These are phyloP conservation scores for Gonatopus flavifemur DNA, from an alignment of 1,140 invertebrate genomes.

Conservation along the genomic window DNA sequence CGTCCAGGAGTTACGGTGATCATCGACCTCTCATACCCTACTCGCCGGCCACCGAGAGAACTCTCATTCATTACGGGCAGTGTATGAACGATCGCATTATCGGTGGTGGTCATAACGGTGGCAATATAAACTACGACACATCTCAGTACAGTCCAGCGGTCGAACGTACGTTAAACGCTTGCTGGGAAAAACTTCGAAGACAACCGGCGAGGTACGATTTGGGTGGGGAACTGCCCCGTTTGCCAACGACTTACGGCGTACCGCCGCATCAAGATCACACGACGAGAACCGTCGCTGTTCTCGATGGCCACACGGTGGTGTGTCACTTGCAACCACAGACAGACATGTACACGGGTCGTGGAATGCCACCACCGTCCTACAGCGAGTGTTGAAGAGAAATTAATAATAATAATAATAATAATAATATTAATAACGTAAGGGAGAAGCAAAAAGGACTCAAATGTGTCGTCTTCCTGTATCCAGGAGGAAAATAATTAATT, in stretches of 20 bases:
- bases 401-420: constrained; percentile 5
- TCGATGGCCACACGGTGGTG: constrained; percentile 81
- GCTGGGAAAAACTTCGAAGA: constrained; percentile 62
- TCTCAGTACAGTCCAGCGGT: constrained; percentile 45
- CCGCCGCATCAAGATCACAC: constrained; percentile 60
- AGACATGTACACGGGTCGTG: constrained; percentile 60
- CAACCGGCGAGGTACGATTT: constrained; percentile 52
- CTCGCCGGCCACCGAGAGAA: constrained; percentile 63
- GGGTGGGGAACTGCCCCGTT: constrained; percentile 59
- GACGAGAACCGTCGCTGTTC: constrained; percentile 72
- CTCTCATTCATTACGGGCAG: constrained; percentile 56
- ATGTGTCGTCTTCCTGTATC: too few species aligned
- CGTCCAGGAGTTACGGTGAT: constrained; percentile 78
- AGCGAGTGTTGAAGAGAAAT: constrained; percentile 66
- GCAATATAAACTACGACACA: constrained; percentile 37
- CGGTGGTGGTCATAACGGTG: constrained; percentile 19
- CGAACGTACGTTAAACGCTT: constrained; percentile 54
- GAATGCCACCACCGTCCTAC: constrained; percentile 63
- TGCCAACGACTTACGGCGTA: constrained; percentile 56
- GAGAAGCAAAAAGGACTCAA: too few species aligned
- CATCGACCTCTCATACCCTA: constrained; percentile 75
- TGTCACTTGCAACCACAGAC: constrained; percentile 75
- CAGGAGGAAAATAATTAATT: too few species aligned
- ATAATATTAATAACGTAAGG: constrained; percentile 8
- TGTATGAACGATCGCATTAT: constrained; percentile 42